Evolutionary conservation across 2,113 vertebrate genomes (phyloP), one percentile per base, ranked within the genome.

Genomic region (Saccopteryx leptura): DNA sequence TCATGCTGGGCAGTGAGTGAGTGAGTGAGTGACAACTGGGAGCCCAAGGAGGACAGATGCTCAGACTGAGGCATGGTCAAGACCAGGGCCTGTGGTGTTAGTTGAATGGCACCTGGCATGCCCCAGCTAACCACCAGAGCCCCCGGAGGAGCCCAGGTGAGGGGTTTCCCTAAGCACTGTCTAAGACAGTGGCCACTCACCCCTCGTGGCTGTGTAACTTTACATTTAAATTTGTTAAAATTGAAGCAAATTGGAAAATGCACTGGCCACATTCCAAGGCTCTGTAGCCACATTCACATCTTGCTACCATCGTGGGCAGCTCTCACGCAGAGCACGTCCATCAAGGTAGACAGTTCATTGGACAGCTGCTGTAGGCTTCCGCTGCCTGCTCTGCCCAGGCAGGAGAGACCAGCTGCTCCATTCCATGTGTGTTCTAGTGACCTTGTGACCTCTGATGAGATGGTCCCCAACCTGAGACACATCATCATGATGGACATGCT

Each of bases 301-400:
- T 19, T 2, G n/a, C 81, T 24, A 18, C 33, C 7, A 1, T 10
- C 4, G 4, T 4, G 39, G 69, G 13, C 46, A 9, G 33, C 1
- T 12, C 23, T 26, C 9, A 18, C 3, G 1, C 17, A 2, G 19
- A 9, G 21, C 48, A 9, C 11, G 31, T 6, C 15, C 1, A 0
- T 39, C n/a, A 0, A 4, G 3, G 3, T 4, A 19, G 54, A 13
- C 48, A 26, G 14, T 5, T 23, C 28, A 2, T 1, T 1, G 17
- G 7, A 5, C 18, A 1, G 19, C 31, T 4, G 13, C 68, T 50
- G 1, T 4, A 8, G 56, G 14, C 54, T 15, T 54, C 78, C 5
- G 8, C 60, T 21, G 68, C 60, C 76, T 52, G 31, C 26, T 76
- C 23, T 6, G 18, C 46, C 6, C 0, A 17, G 58, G 31, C 65